phyloP scores from a whole-genome alignment of 1,140 invertebrate species.

The Neocloeon triangulifer region DNA sequence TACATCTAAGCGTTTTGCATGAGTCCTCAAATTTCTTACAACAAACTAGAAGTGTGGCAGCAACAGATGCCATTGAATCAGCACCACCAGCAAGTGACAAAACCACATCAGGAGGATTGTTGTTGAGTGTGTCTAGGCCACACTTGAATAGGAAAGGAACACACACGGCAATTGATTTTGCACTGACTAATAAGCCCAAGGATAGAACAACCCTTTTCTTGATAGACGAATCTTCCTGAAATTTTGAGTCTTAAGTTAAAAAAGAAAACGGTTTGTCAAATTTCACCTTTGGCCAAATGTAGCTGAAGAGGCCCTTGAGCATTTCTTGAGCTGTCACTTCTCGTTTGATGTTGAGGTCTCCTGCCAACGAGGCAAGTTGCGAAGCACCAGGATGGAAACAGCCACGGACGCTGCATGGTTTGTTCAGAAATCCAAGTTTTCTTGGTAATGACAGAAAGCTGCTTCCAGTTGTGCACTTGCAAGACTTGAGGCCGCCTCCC shows the following conservation, averaged over 20 bases:
- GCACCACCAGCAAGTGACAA: too few species aligned
- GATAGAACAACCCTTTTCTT: slow-evolving; percentile 66
- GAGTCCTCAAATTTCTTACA: slow-evolving; percentile 75
- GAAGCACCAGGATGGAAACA: slow-evolving; percentile 80
- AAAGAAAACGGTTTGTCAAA: not conserved
- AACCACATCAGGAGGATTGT: slow-evolving; percentile 19
- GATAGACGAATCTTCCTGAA: slow-evolving; percentile 53
- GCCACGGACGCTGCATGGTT: slow-evolving; percentile 26
- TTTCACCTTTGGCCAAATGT: slow-evolving; percentile 69
- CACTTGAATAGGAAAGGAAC: slow-evolving; percentile 98
- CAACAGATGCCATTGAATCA: slow-evolving; percentile 45
- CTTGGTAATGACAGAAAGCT: too few species aligned
- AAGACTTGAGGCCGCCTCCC: too few species aligned
- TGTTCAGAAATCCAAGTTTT: not conserved
- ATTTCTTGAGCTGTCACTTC: slow-evolving; percentile 53
- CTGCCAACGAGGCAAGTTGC: slow-evolving; percentile 22
- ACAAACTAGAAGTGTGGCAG: slow-evolving; percentile 63
- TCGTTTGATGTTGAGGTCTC: slow-evolving; percentile 6
- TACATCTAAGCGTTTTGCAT: slow-evolving; percentile 5
- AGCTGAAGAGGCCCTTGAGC: slow-evolving; percentile 64
- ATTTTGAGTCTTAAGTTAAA: not conserved
- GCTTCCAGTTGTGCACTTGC: too few species aligned
- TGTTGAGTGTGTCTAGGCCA: slow-evolving; percentile 72
- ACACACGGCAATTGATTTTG: slow-evolving; percentile 72
- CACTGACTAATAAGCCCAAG: slow-evolving; percentile 49